A percentile compares a stretch with the other conserved stretches of the same genome.
Conservation (phyloP, 2,113 vertebrate species). For the Charina bottae region DNA sequence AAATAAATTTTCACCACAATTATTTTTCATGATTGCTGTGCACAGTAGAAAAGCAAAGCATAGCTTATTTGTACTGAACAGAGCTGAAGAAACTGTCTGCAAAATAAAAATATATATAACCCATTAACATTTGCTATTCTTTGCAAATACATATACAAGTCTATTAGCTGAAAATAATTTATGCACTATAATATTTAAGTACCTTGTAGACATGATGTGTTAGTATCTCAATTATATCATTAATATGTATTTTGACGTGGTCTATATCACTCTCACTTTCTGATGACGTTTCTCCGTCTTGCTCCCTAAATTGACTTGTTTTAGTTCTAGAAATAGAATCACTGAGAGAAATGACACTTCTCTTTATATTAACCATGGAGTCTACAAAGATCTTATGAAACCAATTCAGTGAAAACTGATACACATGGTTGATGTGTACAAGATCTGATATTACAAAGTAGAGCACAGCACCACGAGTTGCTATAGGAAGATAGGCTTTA, state of each 20-base stretch:
- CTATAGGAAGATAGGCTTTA: conserved; percentile 65
- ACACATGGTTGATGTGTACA: conserved; percentile 61
- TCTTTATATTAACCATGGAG: conserved; percentile 34
- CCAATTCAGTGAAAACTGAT: conserved; percentile 75
- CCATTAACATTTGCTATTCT: not conserved
- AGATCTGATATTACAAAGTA: conserved; percentile 67
- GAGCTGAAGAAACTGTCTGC: conserved; percentile 66
- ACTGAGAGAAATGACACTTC: not conserved
- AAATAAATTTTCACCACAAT: not conserved
- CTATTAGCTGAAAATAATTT: not conserved
- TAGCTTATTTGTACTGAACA: conserved; percentile 69
- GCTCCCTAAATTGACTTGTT: not conserved
- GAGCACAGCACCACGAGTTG: conserved; percentile 60
- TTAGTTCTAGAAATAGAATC: not conserved
- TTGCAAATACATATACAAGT: not conserved
- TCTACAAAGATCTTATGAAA: conserved; percentile 64
- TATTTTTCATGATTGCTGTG: conserved; percentile 63
- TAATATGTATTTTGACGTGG: conserved; percentile 28
- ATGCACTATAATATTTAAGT: not conserved
- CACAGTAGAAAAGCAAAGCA: conserved; percentile 74
- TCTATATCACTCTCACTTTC: not conserved
- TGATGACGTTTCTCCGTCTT: not conserved
- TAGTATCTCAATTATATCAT: conserved; percentile 47
- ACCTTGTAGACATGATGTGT: conserved; percentile 71
- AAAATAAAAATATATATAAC: not conserved